These are phyloP conservation scores for Ctenopoma multispine DNA, from an alignment of 2,797 vertebrate genomes.

Conservation along the genomic window DNA sequence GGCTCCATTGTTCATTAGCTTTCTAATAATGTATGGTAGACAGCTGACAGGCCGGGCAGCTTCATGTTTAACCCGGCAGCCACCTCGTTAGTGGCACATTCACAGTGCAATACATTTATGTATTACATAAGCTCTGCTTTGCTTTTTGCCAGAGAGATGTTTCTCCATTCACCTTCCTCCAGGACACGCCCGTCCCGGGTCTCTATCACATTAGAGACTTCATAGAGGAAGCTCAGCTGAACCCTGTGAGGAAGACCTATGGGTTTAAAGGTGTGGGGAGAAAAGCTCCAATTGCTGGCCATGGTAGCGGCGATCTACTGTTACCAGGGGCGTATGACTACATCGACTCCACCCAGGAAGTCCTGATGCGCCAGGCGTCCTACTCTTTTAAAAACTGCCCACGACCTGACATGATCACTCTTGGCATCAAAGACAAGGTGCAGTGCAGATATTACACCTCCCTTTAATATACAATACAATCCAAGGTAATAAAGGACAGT, in stretches of 20 bases:
- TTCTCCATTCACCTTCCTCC: not conserved
- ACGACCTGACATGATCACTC: constrained; percentile 59
- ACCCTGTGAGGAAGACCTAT: constrained; percentile 79
- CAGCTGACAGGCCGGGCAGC: not conserved
- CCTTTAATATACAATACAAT: too few species aligned
- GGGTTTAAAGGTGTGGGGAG: constrained; percentile 84
- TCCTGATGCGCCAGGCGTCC: constrained; percentile 58
- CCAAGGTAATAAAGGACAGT: not conserved
- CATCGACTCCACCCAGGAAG: constrained; percentile 74
- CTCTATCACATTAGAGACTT: constrained; percentile 79
- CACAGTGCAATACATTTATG: constrained; percentile 3
- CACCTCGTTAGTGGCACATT: not conserved
- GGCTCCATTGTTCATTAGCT: constrained; percentile 26
- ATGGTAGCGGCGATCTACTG: constrained; percentile 61
- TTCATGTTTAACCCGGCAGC: not conserved
- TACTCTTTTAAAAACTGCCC: constrained; percentile 83
- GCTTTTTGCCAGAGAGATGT: not conserved
- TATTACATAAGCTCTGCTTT: not conserved
- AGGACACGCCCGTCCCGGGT: constrained; percentile 82
- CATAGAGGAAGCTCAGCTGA: constrained; percentile 83
- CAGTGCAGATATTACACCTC: not conserved
- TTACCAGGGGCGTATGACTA: constrained; percentile 75
- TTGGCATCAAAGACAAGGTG: constrained; percentile 81
- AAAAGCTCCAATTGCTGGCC: constrained; percentile 41
- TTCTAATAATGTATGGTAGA: not conserved